A percentile compares a stretch with the other conserved stretches of the same genome.
Conservation (phyloP, 2,888 invertebrate species). For the Ormyrus nitidulus region DNA sequence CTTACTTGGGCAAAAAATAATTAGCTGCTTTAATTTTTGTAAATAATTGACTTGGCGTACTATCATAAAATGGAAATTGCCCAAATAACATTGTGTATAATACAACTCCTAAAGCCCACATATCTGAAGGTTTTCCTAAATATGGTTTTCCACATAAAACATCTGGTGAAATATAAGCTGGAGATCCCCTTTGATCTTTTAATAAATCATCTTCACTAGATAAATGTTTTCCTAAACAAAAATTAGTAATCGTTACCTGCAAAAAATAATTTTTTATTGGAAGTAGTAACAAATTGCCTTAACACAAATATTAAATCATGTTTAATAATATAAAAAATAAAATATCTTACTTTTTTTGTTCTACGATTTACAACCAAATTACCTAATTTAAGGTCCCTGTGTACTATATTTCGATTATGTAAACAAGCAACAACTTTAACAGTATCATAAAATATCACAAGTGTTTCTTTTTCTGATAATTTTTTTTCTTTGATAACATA, state of each 20-base stretch:
- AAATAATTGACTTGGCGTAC: slow-evolving; percentile 84
- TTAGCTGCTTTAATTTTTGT: slow-evolving; percentile 85
- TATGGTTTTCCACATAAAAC: slow-evolving; percentile 87
- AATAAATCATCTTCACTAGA: slow-evolving; percentile 84
- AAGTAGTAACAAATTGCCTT: not conserved
- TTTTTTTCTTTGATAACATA: slow-evolving; percentile 87
- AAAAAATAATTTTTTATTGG: slow-evolving; percentile 26
- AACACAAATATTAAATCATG: slow-evolving; percentile 24
- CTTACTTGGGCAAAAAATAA: slow-evolving; percentile 85
- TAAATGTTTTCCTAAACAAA: slow-evolving; percentile 86
- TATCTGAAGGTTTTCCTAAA: slow-evolving; percentile 87
- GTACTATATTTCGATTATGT: slow-evolving; percentile 87
- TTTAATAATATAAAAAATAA: not conserved
- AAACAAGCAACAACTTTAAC: slow-evolving; percentile 84
- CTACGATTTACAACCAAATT: slow-evolving; percentile 85
- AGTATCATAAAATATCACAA: slow-evolving; percentile 85
- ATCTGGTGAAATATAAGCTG: slow-evolving; percentile 89
- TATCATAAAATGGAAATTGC: slow-evolving; percentile 89
- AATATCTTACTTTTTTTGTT: slow-evolving; percentile 76
- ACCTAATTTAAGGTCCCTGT: slow-evolving; percentile 86
- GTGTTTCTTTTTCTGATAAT: slow-evolving; percentile 84
- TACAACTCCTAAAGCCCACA: slow-evolving; percentile 90
- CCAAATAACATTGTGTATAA: slow-evolving; percentile 88
- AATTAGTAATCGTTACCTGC: slow-evolving; percentile 84
- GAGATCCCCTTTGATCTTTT: slow-evolving; percentile 87